Conservation (phyloP, 92 coral and sea anemone genomes). For the Bergia puertoricense region DNA sequence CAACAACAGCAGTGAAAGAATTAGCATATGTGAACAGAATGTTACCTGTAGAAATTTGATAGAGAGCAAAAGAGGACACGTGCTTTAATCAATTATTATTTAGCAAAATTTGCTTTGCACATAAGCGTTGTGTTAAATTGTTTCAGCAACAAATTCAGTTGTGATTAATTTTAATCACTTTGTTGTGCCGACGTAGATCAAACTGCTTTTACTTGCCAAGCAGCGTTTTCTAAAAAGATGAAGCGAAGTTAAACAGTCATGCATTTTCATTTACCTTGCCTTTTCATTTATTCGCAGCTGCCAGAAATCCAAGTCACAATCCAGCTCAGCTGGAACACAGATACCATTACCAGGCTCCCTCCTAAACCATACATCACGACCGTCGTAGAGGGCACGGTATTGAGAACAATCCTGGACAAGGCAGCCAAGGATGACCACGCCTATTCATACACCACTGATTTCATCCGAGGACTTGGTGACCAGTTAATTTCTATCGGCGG, state of each 20-base stretch:
- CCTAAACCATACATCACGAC: not conserved
- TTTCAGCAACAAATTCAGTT: no score
- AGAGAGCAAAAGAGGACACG: no score
- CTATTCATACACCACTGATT: not conserved
- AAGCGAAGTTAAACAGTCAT: not conserved
- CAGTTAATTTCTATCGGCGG: not conserved
- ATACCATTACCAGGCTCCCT: not conserved
- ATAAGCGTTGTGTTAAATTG: no score
- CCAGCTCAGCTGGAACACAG: not conserved
- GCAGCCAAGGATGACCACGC: not conserved
- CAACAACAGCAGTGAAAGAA: no score
- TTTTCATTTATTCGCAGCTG: not conserved
- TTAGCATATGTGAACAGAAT: no score
- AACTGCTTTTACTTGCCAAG: no score
- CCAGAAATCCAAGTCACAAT: not conserved
- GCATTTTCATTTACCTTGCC: not conserved
- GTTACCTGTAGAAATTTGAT: no score
- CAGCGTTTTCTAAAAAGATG: no score
- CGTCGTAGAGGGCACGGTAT: not conserved
- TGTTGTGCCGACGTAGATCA: no score
- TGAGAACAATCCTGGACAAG: not conserved
- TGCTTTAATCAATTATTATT: no score
- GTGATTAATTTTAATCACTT: no score
- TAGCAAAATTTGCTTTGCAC: no score
- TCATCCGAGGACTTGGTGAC: not conserved